Evolutionary conservation across 1,140 invertebrate species (phyloP).

Genomic region (Drosophila rhopaloa): DNA sequence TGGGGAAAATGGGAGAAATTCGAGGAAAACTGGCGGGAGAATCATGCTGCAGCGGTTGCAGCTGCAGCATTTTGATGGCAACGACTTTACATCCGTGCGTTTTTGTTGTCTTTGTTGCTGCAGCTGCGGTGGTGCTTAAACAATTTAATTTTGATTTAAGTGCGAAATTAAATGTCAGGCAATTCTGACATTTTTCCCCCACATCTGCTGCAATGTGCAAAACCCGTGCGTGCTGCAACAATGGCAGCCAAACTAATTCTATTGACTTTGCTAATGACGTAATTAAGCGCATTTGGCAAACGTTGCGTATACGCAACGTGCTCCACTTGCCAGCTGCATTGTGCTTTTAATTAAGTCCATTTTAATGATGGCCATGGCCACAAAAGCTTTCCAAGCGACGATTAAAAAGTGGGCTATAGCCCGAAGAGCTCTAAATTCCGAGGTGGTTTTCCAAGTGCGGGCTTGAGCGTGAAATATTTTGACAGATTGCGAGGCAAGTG

Average conservation of each 20-base stretch:
- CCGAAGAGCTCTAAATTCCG: slow-evolving; percentile 12
- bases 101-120: slow-evolving; percentile 22
- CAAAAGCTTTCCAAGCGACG: slow-evolving; percentile 53
- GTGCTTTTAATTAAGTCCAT: slow-evolving; percentile 74
- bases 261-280: slow-evolving; percentile 82
- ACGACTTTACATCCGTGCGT: slow-evolving; percentile 67
- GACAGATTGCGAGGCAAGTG: slow-evolving; percentile 78
- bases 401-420: slow-evolving; percentile 22
- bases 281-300: slow-evolving; percentile 76
- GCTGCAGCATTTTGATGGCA: slow-evolving; percentile 60
- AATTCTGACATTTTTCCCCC: slow-evolving; percentile 15
- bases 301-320: slow-evolving; percentile 68
- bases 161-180: slow-evolving; percentile 67
- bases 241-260: slow-evolving; percentile 67
- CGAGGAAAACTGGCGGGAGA: neutral
- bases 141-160: slow-evolving; percentile 83
- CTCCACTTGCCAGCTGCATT: slow-evolving; percentile 36
- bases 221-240: slow-evolving; percentile 21
- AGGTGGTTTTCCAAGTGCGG: neutral
- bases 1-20: slow-evolving; percentile 10
- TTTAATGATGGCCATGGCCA: slow-evolving; percentile 68
- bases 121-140: slow-evolving; percentile 52
- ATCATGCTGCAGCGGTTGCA: slow-evolving; percentile 14
- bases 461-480: slow-evolving; percentile 58
- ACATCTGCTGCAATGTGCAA: slow-evolving; percentile 22